Evolutionary conservation across 2,797 vertebrate genomes (phyloP).

Genomic region (Phylloscopus collybita): DNA sequence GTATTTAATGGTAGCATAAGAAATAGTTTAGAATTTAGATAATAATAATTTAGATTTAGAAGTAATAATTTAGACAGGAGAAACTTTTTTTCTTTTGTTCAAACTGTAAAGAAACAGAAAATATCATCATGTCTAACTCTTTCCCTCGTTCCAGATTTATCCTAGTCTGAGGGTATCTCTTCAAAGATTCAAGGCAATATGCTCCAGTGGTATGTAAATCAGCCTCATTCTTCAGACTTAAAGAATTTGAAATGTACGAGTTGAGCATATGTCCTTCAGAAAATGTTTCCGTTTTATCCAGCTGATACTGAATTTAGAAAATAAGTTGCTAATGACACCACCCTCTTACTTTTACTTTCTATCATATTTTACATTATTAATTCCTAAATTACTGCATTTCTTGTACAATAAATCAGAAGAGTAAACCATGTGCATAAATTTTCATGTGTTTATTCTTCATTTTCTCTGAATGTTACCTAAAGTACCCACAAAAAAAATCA

Average conservation of each 20-base stretch:
- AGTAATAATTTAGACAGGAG: not conserved
- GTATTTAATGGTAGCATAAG: not conserved
- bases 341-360: not conserved
- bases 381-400: not conserved
- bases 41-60: no score
- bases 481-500: not conserved
- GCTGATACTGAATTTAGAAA: not conserved
- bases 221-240: not conserved
- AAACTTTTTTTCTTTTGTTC: not conserved
- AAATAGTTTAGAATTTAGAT: not conserved
- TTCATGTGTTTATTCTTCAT: not conserved
- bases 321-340: not conserved
- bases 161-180: not conserved
- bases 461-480: not conserved
- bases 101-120: not conserved
- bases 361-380: not conserved
- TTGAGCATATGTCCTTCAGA: not conserved
- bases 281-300: not conserved
- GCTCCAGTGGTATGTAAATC: not conserved
- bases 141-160: not conserved
- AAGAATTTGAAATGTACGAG: not conserved
- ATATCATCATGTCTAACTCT: not conserved
- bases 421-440: not conserved
- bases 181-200: not conserved
- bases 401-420: not conserved